Conservation (phyloP, 2,888 invertebrate genomes). For the Drosophila austrosaltans region DNA sequence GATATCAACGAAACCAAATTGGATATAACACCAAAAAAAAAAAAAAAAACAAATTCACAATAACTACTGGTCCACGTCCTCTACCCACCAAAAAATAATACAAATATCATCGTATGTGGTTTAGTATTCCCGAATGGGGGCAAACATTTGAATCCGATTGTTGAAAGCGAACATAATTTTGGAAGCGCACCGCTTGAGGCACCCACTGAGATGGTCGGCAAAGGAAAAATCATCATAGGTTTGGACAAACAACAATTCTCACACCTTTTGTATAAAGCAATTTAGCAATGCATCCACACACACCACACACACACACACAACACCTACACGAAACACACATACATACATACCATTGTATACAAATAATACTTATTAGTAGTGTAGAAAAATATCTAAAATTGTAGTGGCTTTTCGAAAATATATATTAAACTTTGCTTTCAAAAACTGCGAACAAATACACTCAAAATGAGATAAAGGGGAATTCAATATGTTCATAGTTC, state of each 20-base stretch:
- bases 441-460: not conserved
- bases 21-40: constrained; percentile 38
- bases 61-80: constrained; percentile 23
- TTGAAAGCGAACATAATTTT: constrained; percentile 78
- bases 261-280: constrained; percentile 61
- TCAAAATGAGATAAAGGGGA: not conserved
- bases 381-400: constrained; percentile 1
- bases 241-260: constrained; percentile 74
- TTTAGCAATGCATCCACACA: constrained; percentile 56
- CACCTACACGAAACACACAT: constrained; percentile 2
- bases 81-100: constrained; percentile 26
- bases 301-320: constrained; percentile 27
- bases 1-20: constrained; percentile 38
- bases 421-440: not conserved
- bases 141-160: constrained; percentile 78
- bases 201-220: constrained; percentile 69
- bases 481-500: not conserved
- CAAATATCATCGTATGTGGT: constrained; percentile 22
- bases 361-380: not conserved
- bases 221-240: constrained; percentile 85
- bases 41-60: constrained; percentile 46
- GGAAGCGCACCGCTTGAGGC: constrained; percentile 65
- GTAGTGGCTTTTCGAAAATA: constrained; percentile 4
- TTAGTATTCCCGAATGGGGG: constrained; percentile 66
- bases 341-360: constrained; percentile 25